Conservation (phyloP, 2,888 invertebrate species). For the Pegoplata infirma region DNA sequence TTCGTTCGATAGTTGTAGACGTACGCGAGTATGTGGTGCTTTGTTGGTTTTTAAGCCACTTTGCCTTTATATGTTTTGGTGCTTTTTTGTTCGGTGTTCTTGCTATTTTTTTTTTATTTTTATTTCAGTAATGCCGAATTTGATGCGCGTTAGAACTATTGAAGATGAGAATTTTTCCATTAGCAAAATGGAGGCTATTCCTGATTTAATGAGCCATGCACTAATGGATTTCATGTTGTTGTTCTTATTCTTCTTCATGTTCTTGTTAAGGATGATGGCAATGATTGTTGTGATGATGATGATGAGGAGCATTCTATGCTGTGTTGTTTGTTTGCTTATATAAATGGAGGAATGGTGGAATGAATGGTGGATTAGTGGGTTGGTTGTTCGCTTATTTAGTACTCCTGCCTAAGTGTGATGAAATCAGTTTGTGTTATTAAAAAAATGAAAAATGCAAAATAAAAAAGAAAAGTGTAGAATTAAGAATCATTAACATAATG, state of each 20-base stretch:
- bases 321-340: conserved; percentile 48
- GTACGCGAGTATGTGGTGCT: conserved; percentile 27
- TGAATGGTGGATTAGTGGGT: conserved; percentile 10
- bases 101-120: no score
- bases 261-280: conserved; percentile 26
- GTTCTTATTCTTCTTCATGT: conserved; percentile 24
- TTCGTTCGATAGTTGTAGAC: not conserved
- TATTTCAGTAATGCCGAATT: conserved; percentile 54
- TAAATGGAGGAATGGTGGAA: conserved; percentile 12
- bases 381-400: conserved; percentile 18
- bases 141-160: conserved; percentile 63
- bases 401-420: conserved; percentile 25
- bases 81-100: not conserved
- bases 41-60: conserved; percentile 53
- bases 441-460: conserved; percentile 50
- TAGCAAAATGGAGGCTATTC: conserved; percentile 77
- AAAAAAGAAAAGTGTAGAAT: conserved; percentile 51
- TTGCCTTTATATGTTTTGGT: conserved; percentile 36
- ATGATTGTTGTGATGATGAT: conserved; percentile 12
- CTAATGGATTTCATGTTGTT: conserved; percentile 72
- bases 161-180: conserved; percentile 71
- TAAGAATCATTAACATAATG: conserved; percentile 57
- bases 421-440: conserved; percentile 28
- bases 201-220: conserved; percentile 76
- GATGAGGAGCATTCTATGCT: no score